Conservation (phyloP, 1,140 invertebrate species). For the Musca domestica region DNA sequence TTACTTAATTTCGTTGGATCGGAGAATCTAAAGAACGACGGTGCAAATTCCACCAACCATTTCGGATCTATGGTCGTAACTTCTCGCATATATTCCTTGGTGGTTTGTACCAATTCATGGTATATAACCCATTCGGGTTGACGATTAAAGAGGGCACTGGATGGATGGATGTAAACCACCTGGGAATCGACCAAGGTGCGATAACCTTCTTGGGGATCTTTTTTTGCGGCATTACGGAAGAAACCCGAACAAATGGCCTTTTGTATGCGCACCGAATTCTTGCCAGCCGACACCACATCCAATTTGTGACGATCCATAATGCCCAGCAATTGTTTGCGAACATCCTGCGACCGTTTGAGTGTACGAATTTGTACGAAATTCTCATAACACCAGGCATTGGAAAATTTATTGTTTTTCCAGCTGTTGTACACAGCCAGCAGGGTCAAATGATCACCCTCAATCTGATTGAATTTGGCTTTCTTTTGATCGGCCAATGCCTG, state of each 20-base stretch:
- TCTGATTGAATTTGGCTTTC: conserved; percentile 98
- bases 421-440: conserved; percentile 98
- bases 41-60: conserved; percentile 99
- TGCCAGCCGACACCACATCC: conserved; percentile 94
- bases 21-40: conserved; percentile 98
- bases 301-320: conserved; percentile 99
- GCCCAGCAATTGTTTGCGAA: conserved; percentile 94
- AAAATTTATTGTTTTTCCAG: conserved; percentile 99
- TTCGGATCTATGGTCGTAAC: conserved; percentile 99
- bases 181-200: conserved; percentile 96
- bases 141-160: conserved; percentile 93
- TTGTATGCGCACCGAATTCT: conserved; percentile 92
- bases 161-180: conserved; percentile 99
- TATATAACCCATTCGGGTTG: conserved; percentile 99
- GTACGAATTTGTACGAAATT: conserved; percentile 99
- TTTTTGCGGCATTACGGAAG: conserved; percentile 98
- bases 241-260: conserved; percentile 99
- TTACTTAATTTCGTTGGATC: conserved; percentile 98
- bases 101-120: conserved; percentile 97
- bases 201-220: conserved; percentile 99
- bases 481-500: conserved; percentile 98
- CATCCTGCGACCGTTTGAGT: conserved; percentile 95
- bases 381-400: conserved; percentile 99
- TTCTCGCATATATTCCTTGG: conserved; percentile 99
- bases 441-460: conserved; percentile 97